Conservation (phyloP, 2,888 invertebrate genomes). For the Drosophila rellima region DNA sequence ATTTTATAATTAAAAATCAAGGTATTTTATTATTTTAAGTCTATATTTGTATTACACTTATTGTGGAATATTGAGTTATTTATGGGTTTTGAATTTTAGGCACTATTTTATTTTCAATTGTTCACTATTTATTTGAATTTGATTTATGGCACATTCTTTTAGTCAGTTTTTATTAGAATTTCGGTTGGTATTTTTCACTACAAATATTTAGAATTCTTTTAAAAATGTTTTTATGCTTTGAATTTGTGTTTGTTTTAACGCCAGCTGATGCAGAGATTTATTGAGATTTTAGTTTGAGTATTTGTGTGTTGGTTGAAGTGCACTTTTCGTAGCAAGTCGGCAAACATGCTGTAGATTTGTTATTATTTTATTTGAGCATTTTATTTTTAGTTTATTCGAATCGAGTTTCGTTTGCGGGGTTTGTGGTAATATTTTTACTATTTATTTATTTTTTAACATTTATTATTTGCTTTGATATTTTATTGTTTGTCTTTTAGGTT, state of each 20-base stretch:
- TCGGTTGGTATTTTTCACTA: conserved; percentile 13
- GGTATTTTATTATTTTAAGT: conserved; percentile 6
- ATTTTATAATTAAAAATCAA: conserved; percentile 15
- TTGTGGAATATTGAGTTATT: conserved; percentile 14
- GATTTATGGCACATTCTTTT: conserved; percentile 48
- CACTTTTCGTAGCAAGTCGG: conserved; percentile 39
- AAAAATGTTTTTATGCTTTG: conserved; percentile 10
- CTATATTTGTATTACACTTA: conserved; percentile 3
- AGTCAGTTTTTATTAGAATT: conserved; percentile 2
- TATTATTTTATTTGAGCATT: conserved; percentile 4
- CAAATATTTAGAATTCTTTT: conserved; percentile 14
- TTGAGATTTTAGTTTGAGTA: conserved; percentile 18
- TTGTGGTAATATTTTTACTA: background rate
- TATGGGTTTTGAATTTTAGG: background rate
- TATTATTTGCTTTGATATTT: conserved; percentile 5
- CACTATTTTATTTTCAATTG: conserved; percentile 3
- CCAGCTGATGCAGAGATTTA: conserved; percentile 26
- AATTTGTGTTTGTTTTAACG: conserved; percentile 20
- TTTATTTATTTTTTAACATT: background rate
- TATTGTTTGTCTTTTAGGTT: conserved; percentile 13
- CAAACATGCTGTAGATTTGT: conserved; percentile 24
- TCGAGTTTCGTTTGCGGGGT: background rate
- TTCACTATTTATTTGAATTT: conserved; percentile 32
- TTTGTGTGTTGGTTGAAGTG: conserved; percentile 2
- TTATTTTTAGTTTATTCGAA: conserved; percentile 1